phyloP scores from a whole-genome alignment of 2,113 vertebrate species.

The Psettodes erumei region DNA sequence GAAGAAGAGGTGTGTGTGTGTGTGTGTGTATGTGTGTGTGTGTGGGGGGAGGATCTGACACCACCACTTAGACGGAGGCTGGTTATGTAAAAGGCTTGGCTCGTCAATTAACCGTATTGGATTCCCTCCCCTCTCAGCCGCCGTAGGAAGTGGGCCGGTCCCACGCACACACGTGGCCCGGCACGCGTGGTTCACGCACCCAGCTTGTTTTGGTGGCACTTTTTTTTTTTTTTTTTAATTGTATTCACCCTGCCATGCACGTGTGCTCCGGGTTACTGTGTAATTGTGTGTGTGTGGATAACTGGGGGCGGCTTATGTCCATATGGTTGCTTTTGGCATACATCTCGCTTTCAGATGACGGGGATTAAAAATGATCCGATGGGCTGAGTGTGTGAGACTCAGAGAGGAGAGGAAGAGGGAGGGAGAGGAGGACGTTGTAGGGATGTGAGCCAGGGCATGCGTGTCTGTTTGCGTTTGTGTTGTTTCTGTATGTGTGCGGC shows the following conservation, averaged over 20 bases:
- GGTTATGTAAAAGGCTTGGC: slow-evolving; percentile 77
- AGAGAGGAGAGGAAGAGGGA: slow-evolving; percentile 41
- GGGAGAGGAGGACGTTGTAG: slow-evolving; percentile 25
- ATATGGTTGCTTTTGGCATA: slow-evolving; percentile 75
- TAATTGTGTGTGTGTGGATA: slow-evolving; percentile 43
- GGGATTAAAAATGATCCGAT: slow-evolving; percentile 77
- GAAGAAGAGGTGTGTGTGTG: not conserved
- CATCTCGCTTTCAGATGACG: slow-evolving; percentile 64
- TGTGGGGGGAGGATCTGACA: slow-evolving; percentile 46
- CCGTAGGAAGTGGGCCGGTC: slow-evolving; percentile 42
- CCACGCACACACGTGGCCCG: slow-evolving; percentile 62
- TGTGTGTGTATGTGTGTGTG: slow-evolving; percentile 27
- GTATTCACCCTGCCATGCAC: slow-evolving; percentile 42
- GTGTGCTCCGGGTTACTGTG: slow-evolving; percentile 52
- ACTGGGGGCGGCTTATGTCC: slow-evolving; percentile 52
- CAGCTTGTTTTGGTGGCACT: slow-evolving; percentile 61
- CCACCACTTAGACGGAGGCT: slow-evolving; percentile 60
- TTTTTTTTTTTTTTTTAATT: too few species aligned
- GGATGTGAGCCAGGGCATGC: slow-evolving; percentile 50
- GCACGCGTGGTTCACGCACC: slow-evolving; percentile 45
- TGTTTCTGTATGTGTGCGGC: not conserved
- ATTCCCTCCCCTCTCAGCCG: slow-evolving; percentile 56
- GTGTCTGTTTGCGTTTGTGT: slow-evolving; percentile 17
- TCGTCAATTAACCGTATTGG: slow-evolving; percentile 78
- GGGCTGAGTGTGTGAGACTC: slow-evolving; percentile 57